phyloP scores from a whole-genome alignment of 2,113 vertebrate species.

The Tichodroma muraria region DNA sequence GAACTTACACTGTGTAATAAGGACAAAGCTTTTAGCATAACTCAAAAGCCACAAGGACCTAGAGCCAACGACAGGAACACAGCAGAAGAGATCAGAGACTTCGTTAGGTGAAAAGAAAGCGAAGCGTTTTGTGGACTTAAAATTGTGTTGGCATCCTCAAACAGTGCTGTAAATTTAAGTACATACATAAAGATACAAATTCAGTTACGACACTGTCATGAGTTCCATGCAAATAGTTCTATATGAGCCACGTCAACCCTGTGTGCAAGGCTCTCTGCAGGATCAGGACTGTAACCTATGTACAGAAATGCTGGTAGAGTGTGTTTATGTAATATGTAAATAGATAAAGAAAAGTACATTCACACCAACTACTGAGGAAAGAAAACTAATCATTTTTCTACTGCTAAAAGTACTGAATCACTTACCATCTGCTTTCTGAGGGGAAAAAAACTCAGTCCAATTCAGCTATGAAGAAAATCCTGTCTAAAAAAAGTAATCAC shows the following conservation, averaged over 20 bases:
- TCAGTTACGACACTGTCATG: not conserved
- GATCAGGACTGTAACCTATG: not conserved
- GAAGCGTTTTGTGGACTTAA: not conserved
- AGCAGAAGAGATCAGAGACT: not conserved
- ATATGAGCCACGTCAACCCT: not conserved
- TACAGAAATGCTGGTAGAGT: not conserved
- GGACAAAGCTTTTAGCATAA: not conserved
- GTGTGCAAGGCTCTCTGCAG: not conserved
- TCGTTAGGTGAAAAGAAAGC: not conserved
- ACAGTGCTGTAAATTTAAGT: not conserved
- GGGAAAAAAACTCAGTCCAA: not conserved
- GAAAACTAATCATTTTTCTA: constrained; percentile 50
- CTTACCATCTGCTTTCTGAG: constrained; percentile 46
- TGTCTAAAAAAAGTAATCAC: constrained; percentile 49
- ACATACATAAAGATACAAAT: not conserved
- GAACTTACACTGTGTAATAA: not conserved
- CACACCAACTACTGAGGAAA: constrained; percentile 29
- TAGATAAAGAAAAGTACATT: constrained; percentile 61
- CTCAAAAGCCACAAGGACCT: not conserved
- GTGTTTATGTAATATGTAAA: constrained; percentile 55
- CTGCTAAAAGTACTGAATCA: constrained; percentile 52
- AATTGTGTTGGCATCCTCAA: not conserved
- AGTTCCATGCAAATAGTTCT: not conserved
- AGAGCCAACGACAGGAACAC: not conserved
- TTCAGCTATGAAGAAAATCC: constrained; percentile 44